Conservation (phyloP, 2,888 invertebrate genomes). For the Archaeoteleia sp. region DNA sequence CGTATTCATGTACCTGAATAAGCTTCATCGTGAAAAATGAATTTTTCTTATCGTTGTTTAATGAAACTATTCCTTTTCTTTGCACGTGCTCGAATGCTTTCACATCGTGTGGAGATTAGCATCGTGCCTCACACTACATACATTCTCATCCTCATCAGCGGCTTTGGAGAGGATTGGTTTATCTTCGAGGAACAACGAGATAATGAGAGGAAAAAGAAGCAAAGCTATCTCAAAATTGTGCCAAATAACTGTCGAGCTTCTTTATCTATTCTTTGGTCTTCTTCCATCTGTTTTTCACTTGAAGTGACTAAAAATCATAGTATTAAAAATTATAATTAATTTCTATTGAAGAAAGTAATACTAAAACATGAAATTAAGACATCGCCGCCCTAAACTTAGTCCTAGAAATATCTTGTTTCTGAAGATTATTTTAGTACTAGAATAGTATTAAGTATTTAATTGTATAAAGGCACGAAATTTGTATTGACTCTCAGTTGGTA, state of each 20-base stretch:
- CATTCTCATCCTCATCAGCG: slow-evolving; percentile 47
- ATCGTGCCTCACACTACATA: slow-evolving; percentile 38
- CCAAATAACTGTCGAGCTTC: slow-evolving; percentile 12
- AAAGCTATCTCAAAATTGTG: slow-evolving; percentile 22
- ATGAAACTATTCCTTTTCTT: slow-evolving; percentile 41
- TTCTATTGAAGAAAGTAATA: too few relatives aligned
- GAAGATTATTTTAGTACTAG: too few relatives aligned
- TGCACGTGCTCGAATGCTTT: slow-evolving; percentile 30
- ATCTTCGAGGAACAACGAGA: slow-evolving; percentile 40
- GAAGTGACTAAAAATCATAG: too few relatives aligned
- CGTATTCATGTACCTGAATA: slow-evolving; percentile 10
- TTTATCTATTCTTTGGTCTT: slow-evolving; percentile 35
- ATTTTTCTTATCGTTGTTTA: slow-evolving; percentile 38
- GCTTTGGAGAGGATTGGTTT: slow-evolving; percentile 36
- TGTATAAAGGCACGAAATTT: too few relatives aligned
- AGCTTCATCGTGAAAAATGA: slow-evolving; percentile 20
- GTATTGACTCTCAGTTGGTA: too few relatives aligned
- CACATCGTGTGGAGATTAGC: slow-evolving; percentile 32
- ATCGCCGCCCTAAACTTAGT: too few relatives aligned
- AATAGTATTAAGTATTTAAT: too few relatives aligned
- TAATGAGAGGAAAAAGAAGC: slow-evolving; percentile 41
- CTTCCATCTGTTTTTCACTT: slow-evolving; percentile 18
- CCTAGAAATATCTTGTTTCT: too few relatives aligned
- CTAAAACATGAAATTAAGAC: too few relatives aligned
- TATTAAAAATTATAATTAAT: too few relatives aligned